Evolutionary conservation across 2,113 vertebrate genomes (phyloP).

Genomic region (Oryzias celebensis): DNA sequence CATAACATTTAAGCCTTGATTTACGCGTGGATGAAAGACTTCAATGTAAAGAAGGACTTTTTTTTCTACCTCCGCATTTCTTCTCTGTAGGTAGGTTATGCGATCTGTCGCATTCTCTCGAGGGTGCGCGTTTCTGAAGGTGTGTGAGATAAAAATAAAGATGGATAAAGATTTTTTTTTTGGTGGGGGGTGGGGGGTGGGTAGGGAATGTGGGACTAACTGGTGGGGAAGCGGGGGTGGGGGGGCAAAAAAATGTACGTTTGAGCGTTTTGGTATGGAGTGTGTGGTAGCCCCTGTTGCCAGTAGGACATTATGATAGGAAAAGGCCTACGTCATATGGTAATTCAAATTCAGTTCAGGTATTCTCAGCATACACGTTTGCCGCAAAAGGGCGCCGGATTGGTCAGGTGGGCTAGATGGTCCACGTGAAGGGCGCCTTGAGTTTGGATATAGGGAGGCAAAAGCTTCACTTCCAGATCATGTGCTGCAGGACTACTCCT

Average conservation of each 20-base stretch:
- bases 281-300: conserved; percentile 53
- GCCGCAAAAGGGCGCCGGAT: conserved; percentile 61
- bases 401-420: conserved; percentile 60
- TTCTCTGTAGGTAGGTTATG: conserved; percentile 7
- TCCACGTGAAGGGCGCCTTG: conserved; percentile 35
- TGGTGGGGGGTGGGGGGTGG: conserved; percentile 15
- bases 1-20: conserved; percentile 31
- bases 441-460: conserved; percentile 21
- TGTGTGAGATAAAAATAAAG: conserved; percentile 18
- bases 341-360: conserved; percentile 78
- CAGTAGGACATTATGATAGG: conserved; percentile 62
- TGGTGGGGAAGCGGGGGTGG: conserved; percentile 55
- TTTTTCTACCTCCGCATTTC: background rate
- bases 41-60: conserved; percentile 2
- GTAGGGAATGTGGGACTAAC: conserved; percentile 23
- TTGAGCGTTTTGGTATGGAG: conserved; percentile 44
- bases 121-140: conserved; percentile 18
- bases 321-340: conserved; percentile 73
- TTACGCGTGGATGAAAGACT: conserved; percentile 18
- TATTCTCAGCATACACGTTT: conserved; percentile 72
- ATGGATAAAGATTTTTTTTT: conserved; percentile 21
- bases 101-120: conserved; percentile 50
- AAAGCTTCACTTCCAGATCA: conserved; percentile 19
- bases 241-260: conserved; percentile 41
- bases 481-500: background rate